Evolutionary conservation across 2,888 invertebrate species (phyloP).

Genomic region (Parascotia fuliginaria): DNA sequence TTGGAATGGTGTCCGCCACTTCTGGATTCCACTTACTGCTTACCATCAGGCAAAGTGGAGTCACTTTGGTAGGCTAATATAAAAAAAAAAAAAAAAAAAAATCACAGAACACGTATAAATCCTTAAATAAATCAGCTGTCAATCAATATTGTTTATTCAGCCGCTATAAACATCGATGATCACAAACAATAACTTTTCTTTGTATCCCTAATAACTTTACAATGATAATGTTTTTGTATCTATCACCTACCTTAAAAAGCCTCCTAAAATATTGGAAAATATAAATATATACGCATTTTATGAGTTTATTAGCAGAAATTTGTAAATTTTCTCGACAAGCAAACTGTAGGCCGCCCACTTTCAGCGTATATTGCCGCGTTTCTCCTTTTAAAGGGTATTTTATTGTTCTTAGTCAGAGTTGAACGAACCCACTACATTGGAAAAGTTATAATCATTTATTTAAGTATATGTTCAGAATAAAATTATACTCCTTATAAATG

Average conservation of each 20-base stretch:
- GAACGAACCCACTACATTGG: constrained; percentile 38
- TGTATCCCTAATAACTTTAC: not conserved
- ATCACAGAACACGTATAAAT: no score
- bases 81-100: no score
- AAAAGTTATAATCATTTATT: constrained; percentile 27
- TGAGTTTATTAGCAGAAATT: constrained; percentile 64
- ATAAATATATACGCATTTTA: constrained; percentile 50
- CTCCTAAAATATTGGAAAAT: constrained; percentile 6
- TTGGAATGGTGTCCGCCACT: no score
- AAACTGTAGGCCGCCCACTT: constrained; percentile 63
- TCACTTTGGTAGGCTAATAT: no score
- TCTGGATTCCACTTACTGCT: no score
- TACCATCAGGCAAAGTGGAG: no score
- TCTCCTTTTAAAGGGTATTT: constrained; percentile 57
- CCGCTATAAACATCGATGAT: not conserved
- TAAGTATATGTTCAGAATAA: constrained; percentile 13
- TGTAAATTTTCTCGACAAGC: constrained; percentile 55
- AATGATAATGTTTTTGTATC: not conserved
- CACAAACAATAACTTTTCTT: not conserved
- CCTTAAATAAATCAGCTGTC: no score
- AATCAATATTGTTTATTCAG: not conserved
- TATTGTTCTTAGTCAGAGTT: constrained; percentile 57
- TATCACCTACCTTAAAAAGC: not conserved
- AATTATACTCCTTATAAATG: constrained; percentile 1
- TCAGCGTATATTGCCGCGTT: constrained; percentile 34